Evolutionary conservation across 2,888 invertebrate genomes (phyloP), one percentile per base, ranked within the genome.

Genomic region (Stramonita haemastoma): DNA sequence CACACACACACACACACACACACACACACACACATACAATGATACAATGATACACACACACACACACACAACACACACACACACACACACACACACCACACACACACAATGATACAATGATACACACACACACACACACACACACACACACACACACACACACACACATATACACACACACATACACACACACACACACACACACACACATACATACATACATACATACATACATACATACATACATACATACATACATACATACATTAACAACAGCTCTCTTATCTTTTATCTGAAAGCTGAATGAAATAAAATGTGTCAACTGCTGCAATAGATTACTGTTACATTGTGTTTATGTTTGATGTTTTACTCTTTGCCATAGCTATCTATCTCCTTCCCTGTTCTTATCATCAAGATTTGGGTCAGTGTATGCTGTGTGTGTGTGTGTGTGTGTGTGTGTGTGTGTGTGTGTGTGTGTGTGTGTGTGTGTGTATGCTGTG

Each of bases 101-200:
- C 11, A 73, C 73, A 57, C 11, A 57, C 15, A 57, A 8, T 13
- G 57, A 17, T 17, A 57, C 11, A 13, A 17, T 13, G 57, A 57
- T 17, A 57, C 11, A 57, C 11, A 57, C n/a, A n/a, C n/a, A n/a
- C n/a, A n/a, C n/a, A n/a, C 15, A 57, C 22, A 60, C 60, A 60
- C 19, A 60, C 15, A 60, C 19, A 60, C 60, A 60, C 1, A 4
- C 60, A 60, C 15, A 60, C 1, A 13, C 19, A 73, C 73, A n/a
- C 73, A 73, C n/a, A 73, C 73, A 73, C 73, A 73, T n/a, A 73
- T n/a, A 73, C 73, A 22, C 22, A 73, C 22, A 73, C 73, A 73
- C n/a, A 19, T 29, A 73, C n/a, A 73, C 22, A 73, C 73, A 73
- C n/a, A 73, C n/a, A 73, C 73, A 73, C 57, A 57, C 11, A 57